Evolutionary conservation across 2,888 invertebrate genomes (phyloP), one percentile per base, ranked within the genome.

Genomic region (Epirrita christyi): DNA sequence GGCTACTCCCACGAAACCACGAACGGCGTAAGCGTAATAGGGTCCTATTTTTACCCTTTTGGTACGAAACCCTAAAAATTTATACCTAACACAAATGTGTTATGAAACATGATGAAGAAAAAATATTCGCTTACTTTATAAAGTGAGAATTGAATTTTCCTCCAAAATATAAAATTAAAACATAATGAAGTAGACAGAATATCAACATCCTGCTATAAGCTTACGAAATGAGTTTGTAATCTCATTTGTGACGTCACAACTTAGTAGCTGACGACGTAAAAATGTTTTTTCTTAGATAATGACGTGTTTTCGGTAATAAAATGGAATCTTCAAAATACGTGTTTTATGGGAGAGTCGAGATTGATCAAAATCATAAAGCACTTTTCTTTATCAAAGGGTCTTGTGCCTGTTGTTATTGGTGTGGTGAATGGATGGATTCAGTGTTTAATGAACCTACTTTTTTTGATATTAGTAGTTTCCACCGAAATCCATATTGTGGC

Each of bases 151-250:
- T 32, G 14, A 44, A 44, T 49, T 53, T 44, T 27, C 32, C 38
- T 27, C 13, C 37, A 36, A n/a, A 56, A 49, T 45, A 41, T 43
- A 47, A 51, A 52, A 43, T 53, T 49, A 48, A 48, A 29, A 53
- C 37, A 45, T 41, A 58, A 53, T 48, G 47, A 36, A 45, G 40
- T 44, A 47, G 37, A 34, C 47, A 43, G 43, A 21, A 21, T 4
- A 4, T 21, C 28, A 40, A 50, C 42, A 47, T 47, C 56, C 50
- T 38, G 56, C 40, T 48, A 27, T 41, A 14, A 32, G 44, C 43
- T 49, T 13, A 11, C 29, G 44, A 43, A 53, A 58, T 58, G 48
- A 58, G 41, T 53, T 53, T 53, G 48, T 58, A 58, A 58, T 49
- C 38, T 49, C 10, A 29, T 58, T 54, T 53, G 43, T 57, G 46